phyloP scores from a whole-genome alignment of 2,113 vertebrate species.

The Paradisaea rubra region DNA sequence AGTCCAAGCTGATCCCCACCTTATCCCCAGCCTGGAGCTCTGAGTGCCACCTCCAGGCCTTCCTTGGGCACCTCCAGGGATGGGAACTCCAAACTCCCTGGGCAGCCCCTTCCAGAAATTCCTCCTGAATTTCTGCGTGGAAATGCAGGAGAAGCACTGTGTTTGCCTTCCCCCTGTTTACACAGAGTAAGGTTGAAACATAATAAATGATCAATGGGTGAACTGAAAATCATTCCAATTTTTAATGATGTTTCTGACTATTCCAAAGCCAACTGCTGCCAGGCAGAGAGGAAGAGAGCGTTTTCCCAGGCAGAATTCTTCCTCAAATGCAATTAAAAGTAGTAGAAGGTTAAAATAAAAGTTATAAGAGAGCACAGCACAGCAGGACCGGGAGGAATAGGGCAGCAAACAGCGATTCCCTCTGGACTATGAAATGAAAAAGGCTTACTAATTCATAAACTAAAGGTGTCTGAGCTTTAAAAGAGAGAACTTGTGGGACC shows the following conservation, averaged over 20 bases:
- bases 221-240: background rate
- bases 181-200: background rate
- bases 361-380: background rate
- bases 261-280: background rate
- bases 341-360: conserved; percentile 45
- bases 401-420: conserved; percentile 16
- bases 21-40: background rate
- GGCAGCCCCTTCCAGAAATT: background rate
- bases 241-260: background rate
- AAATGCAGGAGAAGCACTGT: background rate
- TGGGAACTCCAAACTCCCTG: background rate
- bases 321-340: conserved; percentile 5
- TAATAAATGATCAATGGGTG: background rate
- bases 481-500: conserved; percentile 15
- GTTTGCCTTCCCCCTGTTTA: background rate
- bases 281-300: background rate
- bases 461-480: conserved; percentile 15
- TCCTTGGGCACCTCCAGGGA: background rate
- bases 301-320: background rate
- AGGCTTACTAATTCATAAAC: conserved; percentile 61
- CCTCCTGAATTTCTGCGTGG: background rate
- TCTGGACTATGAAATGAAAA: conserved; percentile 20
- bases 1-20: background rate
- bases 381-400: background rate
- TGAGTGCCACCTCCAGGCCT: background rate